phyloP scores from a whole-genome alignment of 2,113 vertebrate species.

The Neotoma lepida region DNA sequence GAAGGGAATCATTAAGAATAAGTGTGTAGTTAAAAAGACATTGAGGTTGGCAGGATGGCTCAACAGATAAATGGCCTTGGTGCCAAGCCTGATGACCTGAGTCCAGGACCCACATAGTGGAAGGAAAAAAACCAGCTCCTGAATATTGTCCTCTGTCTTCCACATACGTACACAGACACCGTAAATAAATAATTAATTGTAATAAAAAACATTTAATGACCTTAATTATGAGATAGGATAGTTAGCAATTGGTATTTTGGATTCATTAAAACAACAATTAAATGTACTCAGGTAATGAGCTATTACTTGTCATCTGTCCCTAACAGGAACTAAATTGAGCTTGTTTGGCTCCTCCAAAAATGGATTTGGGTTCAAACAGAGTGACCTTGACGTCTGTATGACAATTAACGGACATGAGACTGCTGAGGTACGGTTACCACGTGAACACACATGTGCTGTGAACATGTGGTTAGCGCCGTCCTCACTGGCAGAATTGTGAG shows the following conservation, averaged over 20 bases:
- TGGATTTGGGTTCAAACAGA: conserved; percentile 96
- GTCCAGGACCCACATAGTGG: neutral
- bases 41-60: neutral
- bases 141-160: too few relatives aligned
- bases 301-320: conserved; percentile 66
- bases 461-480: neutral
- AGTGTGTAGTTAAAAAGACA: conserved; percentile 8
- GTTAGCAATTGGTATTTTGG: conserved; percentile 47
- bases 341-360: conserved; percentile 98
- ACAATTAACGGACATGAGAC: conserved; percentile 92
- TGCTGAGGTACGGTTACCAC: conserved; percentile 87
- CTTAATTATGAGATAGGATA: conserved; percentile 5
- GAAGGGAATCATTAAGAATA: conserved; percentile 4
- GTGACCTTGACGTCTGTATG: conserved; percentile 97
- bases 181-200: neutral
- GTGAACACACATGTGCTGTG: conserved; percentile 50
- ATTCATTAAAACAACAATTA: conserved; percentile 51
- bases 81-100: neutral
- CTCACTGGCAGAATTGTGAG: neutral
- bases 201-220: neutral
- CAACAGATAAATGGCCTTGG: neutral
- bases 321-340: conserved; percentile 91
- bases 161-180: neutral
- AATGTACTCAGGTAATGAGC: conserved; percentile 64
- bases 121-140: neutral